Base-by-base conservation (phyloP, 2,888 invertebrate genomes). In the Hypsopygia costalis region DNA sequence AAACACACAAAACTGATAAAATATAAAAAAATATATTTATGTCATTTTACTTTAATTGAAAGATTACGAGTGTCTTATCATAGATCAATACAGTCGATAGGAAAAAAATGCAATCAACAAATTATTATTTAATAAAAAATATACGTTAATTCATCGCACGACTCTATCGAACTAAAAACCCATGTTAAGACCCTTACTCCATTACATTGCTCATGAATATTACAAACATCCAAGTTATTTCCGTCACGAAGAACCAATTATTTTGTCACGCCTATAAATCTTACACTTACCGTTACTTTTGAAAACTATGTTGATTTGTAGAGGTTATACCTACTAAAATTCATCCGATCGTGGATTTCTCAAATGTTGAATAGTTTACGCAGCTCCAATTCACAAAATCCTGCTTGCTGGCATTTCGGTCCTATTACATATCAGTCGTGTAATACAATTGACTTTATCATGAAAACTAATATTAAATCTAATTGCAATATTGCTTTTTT, bases 251-350 rank as follows among this genome's bases (percentile, higher is more conserved):
- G 70, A 66, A 79, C 74, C 76, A 75, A 75, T 72, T 74, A 72
- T 63, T 73, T 73, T 73, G 70, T 67, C 85, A 83, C 85, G 80
- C 85, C 85, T 74, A 59, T 63, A 69, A 68, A 68, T 66, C 71
- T 34, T 70, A 66, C 64, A 86, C 86, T 86, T 86, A 86, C 86
- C 86, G 58, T 82, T 59, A 63, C 62, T 63, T 61, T 69, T 57
- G 60, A 52, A 46, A 54, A 53, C 66, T 52, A 68, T 61, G 81
- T 56, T 64, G 80, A 57, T 69, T 65, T 75, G 69, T 51, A 51
- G 79, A 59, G 47, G 60, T 49, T 48, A 70, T 81, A 83, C 81
- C 82, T 81, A 75, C 66, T 63, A 52, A 36, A 55, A 59, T 49
- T 54, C 51, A 73, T 80, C 79, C 78, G 40, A 43, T 78, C 78